phyloP scores from a whole-genome alignment of 2,888 invertebrate species.

The Oligia strigilis region DNA sequence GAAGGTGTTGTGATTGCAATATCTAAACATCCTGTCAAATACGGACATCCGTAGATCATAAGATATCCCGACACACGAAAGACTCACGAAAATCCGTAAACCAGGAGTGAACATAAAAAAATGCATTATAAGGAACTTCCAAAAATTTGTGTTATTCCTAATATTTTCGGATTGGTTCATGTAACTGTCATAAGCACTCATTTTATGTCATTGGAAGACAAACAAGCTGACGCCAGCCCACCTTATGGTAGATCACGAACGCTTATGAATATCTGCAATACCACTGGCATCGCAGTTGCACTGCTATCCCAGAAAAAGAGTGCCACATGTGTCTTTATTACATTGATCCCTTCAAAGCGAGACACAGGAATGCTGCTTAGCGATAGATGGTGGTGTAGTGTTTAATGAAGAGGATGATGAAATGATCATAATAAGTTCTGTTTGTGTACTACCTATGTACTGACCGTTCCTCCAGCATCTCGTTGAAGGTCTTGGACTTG shows the following conservation, averaged over 20 bases:
- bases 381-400: not conserved
- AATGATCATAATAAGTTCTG: constrained; percentile 29
- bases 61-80: not conserved
- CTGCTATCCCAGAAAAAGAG: not conserved
- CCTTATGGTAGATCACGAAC: not conserved
- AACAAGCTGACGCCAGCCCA: not conserved
- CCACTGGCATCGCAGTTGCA: not conserved
- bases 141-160: not conserved
- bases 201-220: not conserved
- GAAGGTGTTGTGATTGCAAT: constrained; percentile 23
- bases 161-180: too few relatives aligned
- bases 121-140: not conserved
- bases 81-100: not conserved
- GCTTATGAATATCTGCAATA: not conserved
- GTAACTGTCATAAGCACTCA: not conserved
- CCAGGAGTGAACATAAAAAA: not conserved
- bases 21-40: constrained; percentile 8
- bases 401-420: not conserved
- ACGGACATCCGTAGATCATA: constrained; percentile 24
- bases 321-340: not conserved
- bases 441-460: constrained; percentile 65
- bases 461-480: constrained; percentile 97
- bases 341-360: not conserved
- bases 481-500: constrained; percentile 97
- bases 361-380: not conserved